Base-by-base conservation (phyloP, 2,113 vertebrate genomes). In the Amblyornis subalaris region DNA sequence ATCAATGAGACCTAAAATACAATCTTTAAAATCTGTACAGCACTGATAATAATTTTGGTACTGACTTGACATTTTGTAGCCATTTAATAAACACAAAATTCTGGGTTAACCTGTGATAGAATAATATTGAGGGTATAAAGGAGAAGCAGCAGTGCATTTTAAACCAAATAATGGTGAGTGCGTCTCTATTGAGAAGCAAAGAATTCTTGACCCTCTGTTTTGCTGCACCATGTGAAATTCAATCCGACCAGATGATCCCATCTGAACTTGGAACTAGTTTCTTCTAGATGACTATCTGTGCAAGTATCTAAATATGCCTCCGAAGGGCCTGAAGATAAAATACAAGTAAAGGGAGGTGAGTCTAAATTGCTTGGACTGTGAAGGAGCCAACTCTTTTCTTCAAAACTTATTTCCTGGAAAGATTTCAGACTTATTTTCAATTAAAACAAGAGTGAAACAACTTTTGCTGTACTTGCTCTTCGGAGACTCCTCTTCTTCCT, bases 391-490 rank as follows among this genome's bases (percentile, higher is more conserved):
- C 36, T 50, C 54, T 54, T 89, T 50, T 71, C 78, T 80, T 90
- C 55, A 48, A 94, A 88, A 95, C 31, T 79, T 82, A 83, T 55
- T 91, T 95, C 60, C 85, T 93, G 93, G 89, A 77, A 11, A 40
- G n/a, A 64, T 58, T 86, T 65, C 93, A 90, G 80, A 33, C 29
- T 82, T 96, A 78, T 80, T 90, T 92, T 94, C 71, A 69, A 48
- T 71, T 58, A 89, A 89, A 95, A 77, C 18, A 25, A 65, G 57
- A 80, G 47, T 1, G 62, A 88, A 95, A 48, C 50, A 72, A 92
- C 74, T 81, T 47, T 71, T 66, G 51, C 71, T 64, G 14, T 64
- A 65, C 51, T 48, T 26, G 36, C 40, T 91, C 62, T 91, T 91
- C 36, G 21, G 89, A 93, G 69, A 66, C 48, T 85, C 54, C 73